These are phyloP conservation scores for Polydrusus tereticollis DNA, from an alignment of 2,888 invertebrate genomes.

Conservation along the genomic window DNA sequence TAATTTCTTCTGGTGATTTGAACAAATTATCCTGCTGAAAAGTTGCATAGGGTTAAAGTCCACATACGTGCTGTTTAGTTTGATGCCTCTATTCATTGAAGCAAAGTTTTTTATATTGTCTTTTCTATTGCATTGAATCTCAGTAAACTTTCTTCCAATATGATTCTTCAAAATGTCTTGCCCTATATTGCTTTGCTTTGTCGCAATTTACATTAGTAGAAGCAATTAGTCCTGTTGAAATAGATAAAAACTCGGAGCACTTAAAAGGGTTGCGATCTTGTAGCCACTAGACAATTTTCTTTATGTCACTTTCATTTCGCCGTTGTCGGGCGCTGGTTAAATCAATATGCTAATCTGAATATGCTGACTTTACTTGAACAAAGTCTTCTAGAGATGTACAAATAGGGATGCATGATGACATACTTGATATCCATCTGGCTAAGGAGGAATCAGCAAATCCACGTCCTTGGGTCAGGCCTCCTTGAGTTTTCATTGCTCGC, in stretches of 20 bases:
- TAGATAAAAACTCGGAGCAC: constrained; percentile 14
- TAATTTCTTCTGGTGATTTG: no score
- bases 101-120: neutral
- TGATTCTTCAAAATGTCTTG: constrained; percentile 27
- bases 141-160: constrained; percentile 26
- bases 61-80: no score
- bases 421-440: constrained; percentile 31
- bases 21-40: no score
- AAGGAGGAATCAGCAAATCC: constrained; percentile 32
- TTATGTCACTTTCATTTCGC: constrained; percentile 20
- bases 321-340: constrained; percentile 8
- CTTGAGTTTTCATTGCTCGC: constrained; percentile 26
- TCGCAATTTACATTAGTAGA: constrained; percentile 31
- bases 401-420: constrained; percentile 33
- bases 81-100: neutral
- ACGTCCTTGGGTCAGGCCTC: constrained; percentile 1
- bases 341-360: constrained; percentile 27
- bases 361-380: constrained; percentile 30
- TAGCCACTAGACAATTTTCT: constrained; percentile 28
- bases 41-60: no score
- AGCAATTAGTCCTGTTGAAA: constrained; percentile 26
- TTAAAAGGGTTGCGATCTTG: constrained; percentile 23
- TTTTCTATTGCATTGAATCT: constrained; percentile 27
- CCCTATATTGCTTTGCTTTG: constrained; percentile 16
- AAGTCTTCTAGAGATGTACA: constrained; percentile 27